Percentiles rank a stretch among this genome's conserved stretches.
Conservation (phyloP, 2,888 invertebrate species). For the Psylliodes chrysocephalus region DNA sequence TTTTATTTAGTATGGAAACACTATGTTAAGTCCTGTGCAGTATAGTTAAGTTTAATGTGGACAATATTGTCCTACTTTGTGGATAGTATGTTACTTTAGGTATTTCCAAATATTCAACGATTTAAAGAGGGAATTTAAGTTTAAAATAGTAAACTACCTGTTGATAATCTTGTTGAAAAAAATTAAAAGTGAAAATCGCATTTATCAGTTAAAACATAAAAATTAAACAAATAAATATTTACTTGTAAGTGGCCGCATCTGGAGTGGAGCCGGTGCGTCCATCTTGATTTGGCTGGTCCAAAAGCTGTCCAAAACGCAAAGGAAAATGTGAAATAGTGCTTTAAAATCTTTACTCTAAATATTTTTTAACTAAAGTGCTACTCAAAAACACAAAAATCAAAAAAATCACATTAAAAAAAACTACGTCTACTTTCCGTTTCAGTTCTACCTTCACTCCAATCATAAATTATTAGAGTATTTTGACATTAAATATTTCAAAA, state of each 20-base stretch:
- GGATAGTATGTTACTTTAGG: too few relatives aligned
- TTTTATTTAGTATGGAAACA: too few relatives aligned
- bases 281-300: slow-evolving; percentile 72
- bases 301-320: slow-evolving; percentile 75
- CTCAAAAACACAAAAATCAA: slow-evolving; percentile 49
- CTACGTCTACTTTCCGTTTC: slow-evolving; percentile 38
- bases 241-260: slow-evolving; percentile 70
- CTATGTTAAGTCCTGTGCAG: too few relatives aligned
- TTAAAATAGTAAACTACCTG: too few relatives aligned
- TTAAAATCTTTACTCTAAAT: slow-evolving; percentile 44
- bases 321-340: slow-evolving; percentile 65
- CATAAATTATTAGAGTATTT: slow-evolving; percentile 12
- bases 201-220: slow-evolving; percentile 50
- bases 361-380: slow-evolving; percentile 50
- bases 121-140: too few relatives aligned
- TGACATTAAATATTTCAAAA: too few relatives aligned
- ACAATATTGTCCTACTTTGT: too few relatives aligned
- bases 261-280: slow-evolving; percentile 67
- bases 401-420: slow-evolving; percentile 36
- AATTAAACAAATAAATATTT: slow-evolving; percentile 70
- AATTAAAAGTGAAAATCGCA: slow-evolving; percentile 5
- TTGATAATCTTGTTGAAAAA: too few relatives aligned
- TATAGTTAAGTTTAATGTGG: too few relatives aligned
- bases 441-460: slow-evolving; percentile 40
- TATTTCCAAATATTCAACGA: too few relatives aligned